Base-by-base conservation (phyloP, 2,888 invertebrate species). In the Slavum lentiscoides region DNA sequence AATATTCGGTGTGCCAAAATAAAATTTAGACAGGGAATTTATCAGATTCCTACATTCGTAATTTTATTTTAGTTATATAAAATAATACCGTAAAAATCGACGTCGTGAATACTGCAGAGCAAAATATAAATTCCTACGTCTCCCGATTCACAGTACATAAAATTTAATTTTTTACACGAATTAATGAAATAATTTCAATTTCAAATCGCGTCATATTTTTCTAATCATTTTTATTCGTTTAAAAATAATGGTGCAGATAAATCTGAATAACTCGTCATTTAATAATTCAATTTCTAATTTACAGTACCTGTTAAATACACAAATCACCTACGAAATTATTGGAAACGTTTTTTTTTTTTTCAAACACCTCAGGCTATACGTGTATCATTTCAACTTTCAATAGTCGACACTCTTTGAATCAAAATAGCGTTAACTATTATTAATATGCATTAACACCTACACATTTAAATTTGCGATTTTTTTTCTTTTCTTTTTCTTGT, bases 391-490 rank as follows among this genome's bases (percentile, higher is more conserved):
- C 17, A 61, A 43, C 23, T 59, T 61, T 72, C 17, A 61, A 43
- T 43, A 72, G 8, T 23, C 21, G 15, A 59, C 21, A 72, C 17
- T 23, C 17, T 72, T 59, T 59, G 19, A 23, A 23, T 72, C 72
- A 72, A 59, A 43, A 59, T 49, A 2, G 19, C 19, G 61, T 61
- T 59, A 70, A 30, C 55, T 70, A 70, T 37, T 70, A 30, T 30
- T 30, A 30, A 30, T 21, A 73, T 73, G 43, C 23, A 62, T n/a
- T 9, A 53, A 62, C 62, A 30, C 74, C 74, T 37, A 49, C 74
- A n/a, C 62, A 62, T 62, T 74, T 74, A 49, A 62, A 74, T 74
- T 62, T 30, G 30, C 23, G 0, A 74, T 62, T 30, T 53, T 21
- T 13, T 9, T 39, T 39, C 39, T 39, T 62, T 11, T 19, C 30